Evolutionary conservation across 1,140 invertebrate genomes (phyloP).

Genomic region (Lordiphosa stackelbergi): DNA sequence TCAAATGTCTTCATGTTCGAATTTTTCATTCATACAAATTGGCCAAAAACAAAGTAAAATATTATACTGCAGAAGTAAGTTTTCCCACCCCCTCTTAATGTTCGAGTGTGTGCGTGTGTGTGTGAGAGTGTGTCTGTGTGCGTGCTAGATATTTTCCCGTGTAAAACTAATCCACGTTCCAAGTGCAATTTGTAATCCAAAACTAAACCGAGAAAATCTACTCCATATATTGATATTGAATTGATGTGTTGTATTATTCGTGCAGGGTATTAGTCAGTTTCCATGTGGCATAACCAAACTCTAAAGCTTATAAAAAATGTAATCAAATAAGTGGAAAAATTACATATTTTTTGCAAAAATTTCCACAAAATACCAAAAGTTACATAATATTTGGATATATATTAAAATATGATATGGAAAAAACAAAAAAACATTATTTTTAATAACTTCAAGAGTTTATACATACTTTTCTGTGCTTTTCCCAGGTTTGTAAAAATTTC

Average conservation of each 20-base stretch:
- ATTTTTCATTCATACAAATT: slow-evolving; percentile 29
- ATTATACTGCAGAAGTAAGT: slow-evolving; percentile 7
- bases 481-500: too few relatives aligned
- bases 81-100: slow-evolving; percentile 18
- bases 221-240: slow-evolving; percentile 8
- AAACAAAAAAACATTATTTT: not conserved
- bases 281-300: too few relatives aligned
- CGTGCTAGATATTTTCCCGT: not conserved
- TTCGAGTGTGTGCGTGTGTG: slow-evolving; percentile 15
- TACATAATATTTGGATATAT: too few relatives aligned
- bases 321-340: too few relatives aligned
- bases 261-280: too few relatives aligned
- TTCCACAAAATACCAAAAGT: too few relatives aligned
- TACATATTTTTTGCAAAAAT: too few relatives aligned
- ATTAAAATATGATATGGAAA: too few relatives aligned
- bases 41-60: slow-evolving; percentile 47
- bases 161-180: slow-evolving; percentile 47
- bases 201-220: slow-evolving; percentile 6
- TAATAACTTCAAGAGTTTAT: not conserved
- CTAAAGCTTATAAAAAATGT: slow-evolving; percentile 2
- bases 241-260: not conserved
- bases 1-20: slow-evolving; percentile 11
- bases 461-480: too few relatives aligned
- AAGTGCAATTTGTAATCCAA: slow-evolving; percentile 65
- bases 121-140: slow-evolving; percentile 9